phyloP scores from a whole-genome alignment of 2,888 invertebrate species.

The Hemistola chrysoprasaria region DNA sequence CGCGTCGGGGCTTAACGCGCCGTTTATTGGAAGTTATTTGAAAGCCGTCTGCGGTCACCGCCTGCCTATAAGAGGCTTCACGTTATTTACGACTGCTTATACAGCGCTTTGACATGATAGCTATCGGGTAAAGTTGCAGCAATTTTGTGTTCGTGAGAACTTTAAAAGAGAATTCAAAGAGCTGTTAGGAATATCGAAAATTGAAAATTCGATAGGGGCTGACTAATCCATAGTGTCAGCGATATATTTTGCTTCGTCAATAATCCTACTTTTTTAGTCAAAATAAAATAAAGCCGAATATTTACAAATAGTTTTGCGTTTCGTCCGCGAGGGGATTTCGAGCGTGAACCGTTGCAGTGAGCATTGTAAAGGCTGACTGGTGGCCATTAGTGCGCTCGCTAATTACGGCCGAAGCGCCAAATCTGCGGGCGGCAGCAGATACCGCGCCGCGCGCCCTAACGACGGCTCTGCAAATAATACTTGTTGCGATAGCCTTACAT shows the following conservation, averaged over 20 bases:
- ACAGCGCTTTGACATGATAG: constrained; percentile 32
- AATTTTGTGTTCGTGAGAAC: constrained; percentile 2
- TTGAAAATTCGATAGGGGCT: no score
- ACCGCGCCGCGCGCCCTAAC: constrained; percentile 25
- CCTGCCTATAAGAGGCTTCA: constrained; percentile 42
- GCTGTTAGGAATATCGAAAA: no score
- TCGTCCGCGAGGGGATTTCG: constrained; percentile 37
- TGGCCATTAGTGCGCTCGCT: constrained; percentile 58
- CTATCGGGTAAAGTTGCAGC: constrained; percentile 16
- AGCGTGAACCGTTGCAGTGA: constrained; percentile 38
- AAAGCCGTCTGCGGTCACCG: constrained; percentile 50
- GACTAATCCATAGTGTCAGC: no score
- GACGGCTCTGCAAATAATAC: constrained; percentile 22
- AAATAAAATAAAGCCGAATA: constrained; percentile 33
- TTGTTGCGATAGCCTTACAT: not conserved
- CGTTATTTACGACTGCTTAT: constrained; percentile 39
- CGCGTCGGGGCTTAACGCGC: constrained; percentile 34
- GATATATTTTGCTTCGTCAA: no score
- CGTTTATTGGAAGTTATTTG: constrained; percentile 57
- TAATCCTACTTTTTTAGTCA: no score
- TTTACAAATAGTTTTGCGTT: constrained; percentile 38
- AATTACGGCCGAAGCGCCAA: constrained; percentile 56
- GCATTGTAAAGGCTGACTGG: constrained; percentile 49
- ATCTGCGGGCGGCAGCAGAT: constrained; percentile 35
- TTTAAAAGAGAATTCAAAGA: no score